Evolutionary conservation across 2,888 invertebrate species (phyloP).

Genomic region (Tinea semifulvella): DNA sequence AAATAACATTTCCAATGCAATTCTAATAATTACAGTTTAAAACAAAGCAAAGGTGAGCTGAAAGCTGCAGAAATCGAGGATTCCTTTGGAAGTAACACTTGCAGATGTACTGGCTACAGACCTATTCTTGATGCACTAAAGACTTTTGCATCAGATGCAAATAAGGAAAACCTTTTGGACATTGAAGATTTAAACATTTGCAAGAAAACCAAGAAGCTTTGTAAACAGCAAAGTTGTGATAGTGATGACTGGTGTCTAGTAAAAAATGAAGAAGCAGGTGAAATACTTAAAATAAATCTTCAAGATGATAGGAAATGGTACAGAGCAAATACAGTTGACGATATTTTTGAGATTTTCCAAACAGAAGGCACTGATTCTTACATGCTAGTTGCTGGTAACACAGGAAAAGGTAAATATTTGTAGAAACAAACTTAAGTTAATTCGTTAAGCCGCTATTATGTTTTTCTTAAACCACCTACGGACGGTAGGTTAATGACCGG

Average conservation of each 20-base stretch:
- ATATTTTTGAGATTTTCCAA: slow-evolving; percentile 35
- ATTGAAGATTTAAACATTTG: slow-evolving; percentile 16
- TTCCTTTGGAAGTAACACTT: slow-evolving; percentile 66
- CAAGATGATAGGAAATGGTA: slow-evolving; percentile 25
- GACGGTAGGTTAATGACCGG: no score
- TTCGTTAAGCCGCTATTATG: no score
- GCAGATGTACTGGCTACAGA: slow-evolving; percentile 69
- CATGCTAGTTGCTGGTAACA: slow-evolving; percentile 63
- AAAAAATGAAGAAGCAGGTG: slow-evolving; percentile 17
- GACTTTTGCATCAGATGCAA: slow-evolving; percentile 51
- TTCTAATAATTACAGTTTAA: slow-evolving; percentile 31
- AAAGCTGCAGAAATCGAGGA: slow-evolving; percentile 61
- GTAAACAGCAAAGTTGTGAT: neutral
- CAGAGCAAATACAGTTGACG: slow-evolving; percentile 30
- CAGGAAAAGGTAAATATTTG: slow-evolving; percentile 22
- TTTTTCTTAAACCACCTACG: no score
- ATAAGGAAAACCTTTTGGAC: slow-evolving; percentile 22
- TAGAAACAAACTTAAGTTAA: neutral
- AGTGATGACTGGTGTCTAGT: slow-evolving; percentile 17
- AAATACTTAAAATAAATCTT: neutral
- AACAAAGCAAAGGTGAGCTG: slow-evolving; percentile 26
- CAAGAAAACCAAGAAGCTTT: slow-evolving; percentile 12
- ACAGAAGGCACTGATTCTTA: slow-evolving; percentile 31
- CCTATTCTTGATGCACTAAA: slow-evolving; percentile 70
- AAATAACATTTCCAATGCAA: neutral